Base-by-base conservation (phyloP, 1,140 invertebrate genomes). In the Triops longicaudatus region DNA sequence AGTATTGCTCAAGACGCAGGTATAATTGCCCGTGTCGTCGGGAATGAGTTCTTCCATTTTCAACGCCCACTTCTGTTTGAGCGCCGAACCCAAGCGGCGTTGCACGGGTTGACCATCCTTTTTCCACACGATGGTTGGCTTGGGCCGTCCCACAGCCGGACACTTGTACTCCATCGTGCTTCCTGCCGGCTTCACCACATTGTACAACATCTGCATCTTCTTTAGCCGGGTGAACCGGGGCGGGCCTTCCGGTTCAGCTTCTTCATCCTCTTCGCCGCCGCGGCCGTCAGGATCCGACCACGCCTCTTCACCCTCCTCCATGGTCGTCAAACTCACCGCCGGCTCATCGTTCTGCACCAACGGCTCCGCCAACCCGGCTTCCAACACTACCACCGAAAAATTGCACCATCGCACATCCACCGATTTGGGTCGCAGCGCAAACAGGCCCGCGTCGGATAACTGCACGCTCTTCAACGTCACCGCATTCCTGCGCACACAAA, bases 1-100 rank as follows among this genome's bases (percentile, higher is more conserved):
- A 9, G 85, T 81, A 82, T 97, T 97, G 84, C 90, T 92, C 7
- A 94, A 90, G 31, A 90, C 85, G 81, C 95, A 97, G 0, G 91
- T 95, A 82, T 97, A 97, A 80, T 92, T 91, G 26, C 93, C 94
- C 72, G 88, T 88, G 80, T 97, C 95, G 12, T 88, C 85, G 2
- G 89, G 89, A 0, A 92, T 88, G 6, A 93, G 82, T 81, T 94
- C 92, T 80, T 93, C 91, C 78, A 94, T 82, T 7, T 84, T 86
- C 14, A 94, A 84, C 0, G 87, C 87, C 90, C 91, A 92, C 79
- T 89, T 90, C n/a, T 83, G 84, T 78, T 85, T 86, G 9, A 87
- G 83, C 0, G 89, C 85, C 6, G 86, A 84, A 12, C 90, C 91
- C 37, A 91, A 83, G 37, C 85, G 84, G 17, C 91, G 84, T 11